Evolutionary conservation across 2,797 vertebrate species (phyloP).

Genomic region (Intellagama lesueurii): DNA sequence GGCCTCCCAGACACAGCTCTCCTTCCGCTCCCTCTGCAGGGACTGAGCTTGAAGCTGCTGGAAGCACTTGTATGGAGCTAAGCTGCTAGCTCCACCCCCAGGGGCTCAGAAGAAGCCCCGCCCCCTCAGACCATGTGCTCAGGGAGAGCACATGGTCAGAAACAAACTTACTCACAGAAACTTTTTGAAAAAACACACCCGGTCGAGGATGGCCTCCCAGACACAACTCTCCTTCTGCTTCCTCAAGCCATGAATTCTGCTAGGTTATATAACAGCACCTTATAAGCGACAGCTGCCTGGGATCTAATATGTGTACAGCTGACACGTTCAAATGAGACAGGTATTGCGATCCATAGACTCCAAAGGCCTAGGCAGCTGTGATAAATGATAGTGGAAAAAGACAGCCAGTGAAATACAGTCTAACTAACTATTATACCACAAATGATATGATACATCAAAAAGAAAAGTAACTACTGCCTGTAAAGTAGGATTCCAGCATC

Average conservation of each 20-base stretch:
- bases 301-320: background rate
- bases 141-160: no score
- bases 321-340: background rate
- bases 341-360: background rate
- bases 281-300: background rate
- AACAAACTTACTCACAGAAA: no score
- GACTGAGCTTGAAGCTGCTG: no score
- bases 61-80: no score
- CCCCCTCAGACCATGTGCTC: no score
- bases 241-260: background rate
- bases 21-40: no score
- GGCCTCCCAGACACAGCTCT: no score
- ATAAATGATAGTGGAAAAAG: background rate
- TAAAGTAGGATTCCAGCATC: background rate
- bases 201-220: no score
- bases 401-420: background rate
- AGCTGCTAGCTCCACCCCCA: no score
- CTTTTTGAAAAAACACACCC: no score
- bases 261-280: background rate
- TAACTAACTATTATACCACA: background rate
- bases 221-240: no score
- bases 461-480: background rate
- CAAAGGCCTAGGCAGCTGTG: background rate
- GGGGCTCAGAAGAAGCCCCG: no score
- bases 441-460: background rate